Evolutionary conservation across 1,140 invertebrate species (phyloP).

Genomic region (Spodoptera frugiperda): DNA sequence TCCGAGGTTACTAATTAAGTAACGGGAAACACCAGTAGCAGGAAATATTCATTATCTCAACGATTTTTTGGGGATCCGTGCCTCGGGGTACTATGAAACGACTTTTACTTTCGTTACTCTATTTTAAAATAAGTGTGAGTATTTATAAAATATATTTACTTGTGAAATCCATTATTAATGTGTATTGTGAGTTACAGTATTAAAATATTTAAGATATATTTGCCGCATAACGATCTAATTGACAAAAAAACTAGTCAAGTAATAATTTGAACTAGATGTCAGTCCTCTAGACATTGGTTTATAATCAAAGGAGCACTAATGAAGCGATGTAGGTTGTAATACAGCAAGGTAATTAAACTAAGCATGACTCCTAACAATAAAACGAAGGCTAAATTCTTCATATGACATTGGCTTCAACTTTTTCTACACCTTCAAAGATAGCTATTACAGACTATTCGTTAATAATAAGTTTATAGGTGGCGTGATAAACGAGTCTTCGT

Average conservation of each 20-base stretch:
- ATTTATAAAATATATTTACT: not conserved
- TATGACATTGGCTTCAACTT: not conserved
- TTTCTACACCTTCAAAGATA: constrained; percentile 1
- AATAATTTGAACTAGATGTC: not conserved
- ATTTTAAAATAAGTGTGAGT: not conserved
- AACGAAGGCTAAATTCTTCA: not conserved
- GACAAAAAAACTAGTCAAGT: not conserved
- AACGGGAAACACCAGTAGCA: constrained; percentile 69
- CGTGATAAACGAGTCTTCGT: constrained; percentile 24
- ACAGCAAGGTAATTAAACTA: not conserved
- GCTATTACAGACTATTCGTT: constrained; percentile 16
- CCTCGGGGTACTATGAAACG: constrained; percentile 4
- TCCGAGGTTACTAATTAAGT: constrained; percentile 71
- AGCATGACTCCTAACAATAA: constrained; percentile 10
- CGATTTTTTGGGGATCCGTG: constrained; percentile 34
- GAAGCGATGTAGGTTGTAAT: no score
- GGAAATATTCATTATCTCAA: constrained; percentile 61
- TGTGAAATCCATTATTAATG: no score
- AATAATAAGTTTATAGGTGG: constrained; percentile 18
- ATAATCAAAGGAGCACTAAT: no score
- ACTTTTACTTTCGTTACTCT: constrained; percentile 13
- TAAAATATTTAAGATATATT: no score
- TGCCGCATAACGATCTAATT: no score
- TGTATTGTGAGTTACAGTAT: no score
- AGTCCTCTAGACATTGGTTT: not conserved